phyloP scores from a whole-genome alignment of 2,888 invertebrate genomes.

The Cosmopolites sordidus region DNA sequence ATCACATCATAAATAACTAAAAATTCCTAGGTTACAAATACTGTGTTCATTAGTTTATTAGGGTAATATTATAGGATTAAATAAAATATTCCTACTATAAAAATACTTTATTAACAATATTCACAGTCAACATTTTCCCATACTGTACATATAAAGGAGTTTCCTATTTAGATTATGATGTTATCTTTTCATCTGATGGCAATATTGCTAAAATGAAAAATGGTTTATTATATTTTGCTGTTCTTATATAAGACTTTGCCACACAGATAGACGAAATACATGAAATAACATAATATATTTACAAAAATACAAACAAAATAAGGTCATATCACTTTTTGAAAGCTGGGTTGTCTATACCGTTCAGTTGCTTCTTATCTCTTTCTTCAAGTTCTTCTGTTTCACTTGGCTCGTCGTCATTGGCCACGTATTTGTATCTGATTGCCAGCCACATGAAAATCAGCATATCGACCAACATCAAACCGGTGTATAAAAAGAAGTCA shows the following conservation, averaged over 20 bases:
- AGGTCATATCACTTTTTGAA: constrained; percentile 8
- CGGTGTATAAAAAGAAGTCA: constrained; percentile 84
- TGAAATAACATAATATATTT: too few species aligned
- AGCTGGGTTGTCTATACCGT: constrained; percentile 22
- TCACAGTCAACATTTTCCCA: too few species aligned
- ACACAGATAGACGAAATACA: too few species aligned
- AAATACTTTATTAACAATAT: not conserved
- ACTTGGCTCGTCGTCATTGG: constrained; percentile 36
- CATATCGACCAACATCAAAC: constrained; percentile 79
- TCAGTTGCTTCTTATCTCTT: constrained; percentile 1
- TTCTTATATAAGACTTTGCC: too few species aligned
- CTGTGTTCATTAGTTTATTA: too few species aligned
- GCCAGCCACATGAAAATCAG: constrained; percentile 77
- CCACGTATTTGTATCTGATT: constrained; percentile 69
- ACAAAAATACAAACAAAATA: too few species aligned
- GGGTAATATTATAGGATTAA: too few species aligned
- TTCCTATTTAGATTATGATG: not conserved
- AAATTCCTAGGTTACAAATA: too few species aligned
- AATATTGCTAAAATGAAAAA: too few species aligned
- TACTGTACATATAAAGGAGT: not conserved
- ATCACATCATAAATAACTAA: too few species aligned
- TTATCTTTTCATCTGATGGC: not conserved
- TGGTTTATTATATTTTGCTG: too few species aligned
- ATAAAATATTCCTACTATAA: not conserved
- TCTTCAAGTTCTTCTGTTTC: constrained; percentile 5